Evolutionary conservation across 2,113 vertebrate genomes (phyloP).

Genomic region (Anarrhichthys ocellatus): DNA sequence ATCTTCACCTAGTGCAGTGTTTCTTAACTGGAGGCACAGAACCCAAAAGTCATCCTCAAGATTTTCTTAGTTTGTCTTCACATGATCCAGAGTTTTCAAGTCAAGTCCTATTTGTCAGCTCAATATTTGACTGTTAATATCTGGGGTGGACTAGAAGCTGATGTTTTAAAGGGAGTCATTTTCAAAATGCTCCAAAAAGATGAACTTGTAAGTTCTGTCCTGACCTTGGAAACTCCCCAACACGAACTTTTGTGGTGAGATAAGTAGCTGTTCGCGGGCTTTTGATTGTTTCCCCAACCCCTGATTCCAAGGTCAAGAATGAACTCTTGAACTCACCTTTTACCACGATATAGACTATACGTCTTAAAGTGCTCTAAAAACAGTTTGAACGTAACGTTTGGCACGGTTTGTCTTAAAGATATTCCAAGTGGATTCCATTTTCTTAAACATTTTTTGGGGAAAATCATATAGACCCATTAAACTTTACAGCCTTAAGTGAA

Average conservation of each 20-base stretch:
- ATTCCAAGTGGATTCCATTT: not conserved
- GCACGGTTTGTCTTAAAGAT: not conserved
- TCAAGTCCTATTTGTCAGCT: not conserved
- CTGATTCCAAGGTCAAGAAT: not conserved
- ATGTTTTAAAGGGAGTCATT: not conserved
- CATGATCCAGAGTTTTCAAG: not conserved
- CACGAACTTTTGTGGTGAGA: not conserved
- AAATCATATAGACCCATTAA: not conserved
- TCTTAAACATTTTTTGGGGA: not conserved
- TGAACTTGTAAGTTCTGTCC: not conserved
- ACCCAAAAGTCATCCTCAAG: constrained; percentile 19
- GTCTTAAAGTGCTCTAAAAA: not conserved
- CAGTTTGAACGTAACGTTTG: not conserved
- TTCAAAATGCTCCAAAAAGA: not conserved
- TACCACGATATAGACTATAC: not conserved
- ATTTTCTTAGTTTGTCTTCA: constrained; percentile 2
- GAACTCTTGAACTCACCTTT: not conserved
- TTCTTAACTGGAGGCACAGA: constrained; percentile 46
- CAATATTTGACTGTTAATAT: not conserved
- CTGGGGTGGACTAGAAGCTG: not conserved
- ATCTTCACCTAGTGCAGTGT: constrained; percentile 31
- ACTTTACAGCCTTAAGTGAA: not conserved
- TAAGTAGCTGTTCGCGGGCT: not conserved
- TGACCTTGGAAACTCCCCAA: not conserved
- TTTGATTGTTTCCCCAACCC: not conserved